Evolutionary conservation across 1,140 invertebrate genomes (phyloP), one percentile per base, ranked within the genome.

Genomic region (Panulirus ornatus): DNA sequence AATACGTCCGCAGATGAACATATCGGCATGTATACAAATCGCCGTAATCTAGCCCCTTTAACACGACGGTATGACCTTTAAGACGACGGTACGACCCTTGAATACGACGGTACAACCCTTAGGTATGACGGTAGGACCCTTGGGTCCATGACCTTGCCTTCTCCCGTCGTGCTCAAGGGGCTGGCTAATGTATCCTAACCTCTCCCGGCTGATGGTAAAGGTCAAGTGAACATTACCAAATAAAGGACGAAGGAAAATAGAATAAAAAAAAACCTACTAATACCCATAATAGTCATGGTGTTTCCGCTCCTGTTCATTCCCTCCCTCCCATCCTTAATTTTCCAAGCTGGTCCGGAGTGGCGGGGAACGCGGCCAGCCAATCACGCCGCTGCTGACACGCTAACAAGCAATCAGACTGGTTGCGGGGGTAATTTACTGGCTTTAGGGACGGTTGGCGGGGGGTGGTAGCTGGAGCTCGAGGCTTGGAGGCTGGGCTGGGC

Each of bases 341-440:
- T 66, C 30, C 58, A 30, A 27, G 6, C 3, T 66, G 5, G 3
- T 27, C n/a, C 30, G 30, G 30, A 66, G 58, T 66, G 58, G 6
- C 27, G 5, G 58, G 58, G 58, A 66, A 66, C n/a, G 30, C 30
- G 27, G 58, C 8, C 58, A 66, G 58, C n/a, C 58, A 66, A 66
- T 66, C 58, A 66, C 58, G 30, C n/a, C 58, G 27, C n/a, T 66
- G 58, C 58, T 66, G 58, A 66, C 58, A 66, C 58, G 58, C 58
- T 66, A 66, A 66, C 58, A 66, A 66, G 58, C 58, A 66, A 66
- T 66, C 58, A 66, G 58, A 27, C n/a, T 30, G n/a, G 27, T 66
- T n/a, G 58, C 58, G 27, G 58, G n/a, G 58, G n/a, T 66, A 66
- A 66, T 66, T 66, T 66, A 27, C 58, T 27, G 27, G 27, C 58